A percentile compares a stretch with the other conserved stretches of the same genome.
phyloP scores from a whole-genome alignment of 2,888 invertebrate species.

The Boloria euphrosyne region DNA sequence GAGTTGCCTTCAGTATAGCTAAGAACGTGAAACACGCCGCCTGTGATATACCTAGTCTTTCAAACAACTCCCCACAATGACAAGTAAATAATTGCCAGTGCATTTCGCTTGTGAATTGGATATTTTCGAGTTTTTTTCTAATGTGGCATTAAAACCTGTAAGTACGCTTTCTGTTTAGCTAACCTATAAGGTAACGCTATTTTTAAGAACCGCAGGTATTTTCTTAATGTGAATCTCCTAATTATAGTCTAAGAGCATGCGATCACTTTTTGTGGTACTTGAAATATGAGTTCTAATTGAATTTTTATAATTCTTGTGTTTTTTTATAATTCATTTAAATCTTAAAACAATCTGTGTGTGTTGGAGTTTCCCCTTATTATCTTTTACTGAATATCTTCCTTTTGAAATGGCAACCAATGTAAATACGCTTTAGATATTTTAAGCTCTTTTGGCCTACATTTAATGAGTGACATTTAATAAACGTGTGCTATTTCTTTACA shows the following conservation, averaged over 20 bases:
- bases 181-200: conserved; percentile 18
- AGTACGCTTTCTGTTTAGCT: conserved; percentile 60
- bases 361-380: neutral
- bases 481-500: too few species aligned
- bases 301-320: neutral
- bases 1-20: conserved; percentile 71
- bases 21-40: conserved; percentile 57
- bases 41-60: conserved; percentile 76
- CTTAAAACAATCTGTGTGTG: neutral
- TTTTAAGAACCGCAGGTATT: conserved; percentile 1
- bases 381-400: too few species aligned
- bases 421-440: conserved; percentile 12
- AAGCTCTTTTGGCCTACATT: conserved; percentile 2
- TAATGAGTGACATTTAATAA: neutral
- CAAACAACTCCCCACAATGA: conserved; percentile 57
- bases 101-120: conserved; percentile 63
- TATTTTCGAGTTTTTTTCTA: conserved; percentile 57
- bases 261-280: neutral
- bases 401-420: neutral
- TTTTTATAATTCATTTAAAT: neutral
- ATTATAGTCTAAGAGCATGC: conserved; percentile 14
- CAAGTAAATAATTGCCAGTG: conserved; percentile 60
- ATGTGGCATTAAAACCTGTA: conserved; percentile 70
- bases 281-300: neutral
- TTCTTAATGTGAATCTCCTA: neutral